Conservation (phyloP, 2,797 vertebrate species). For the Oreortyx pictus region DNA sequence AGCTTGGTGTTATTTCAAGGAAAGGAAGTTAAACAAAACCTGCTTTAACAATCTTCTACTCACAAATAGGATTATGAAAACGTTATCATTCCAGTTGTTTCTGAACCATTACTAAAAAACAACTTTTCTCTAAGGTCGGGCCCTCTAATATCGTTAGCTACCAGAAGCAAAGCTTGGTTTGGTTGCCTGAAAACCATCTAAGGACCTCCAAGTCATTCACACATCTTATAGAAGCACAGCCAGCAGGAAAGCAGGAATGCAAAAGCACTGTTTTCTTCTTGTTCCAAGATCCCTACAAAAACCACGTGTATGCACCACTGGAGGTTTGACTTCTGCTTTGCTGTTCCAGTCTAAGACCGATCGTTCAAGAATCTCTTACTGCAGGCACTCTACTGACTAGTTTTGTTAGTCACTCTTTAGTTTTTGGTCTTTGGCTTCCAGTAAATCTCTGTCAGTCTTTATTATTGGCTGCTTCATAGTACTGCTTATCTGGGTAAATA, state of each 20-base stretch:
- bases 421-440: not conserved
- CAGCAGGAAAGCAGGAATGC: not conserved
- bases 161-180: not conserved
- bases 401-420: not conserved
- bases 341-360: not conserved
- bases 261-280: not conserved
- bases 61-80: not conserved
- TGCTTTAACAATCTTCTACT: slow-evolving; percentile 5
- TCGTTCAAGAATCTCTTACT: not conserved
- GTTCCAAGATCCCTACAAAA: not conserved
- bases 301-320: accelerated
- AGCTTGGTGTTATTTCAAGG: not conserved
- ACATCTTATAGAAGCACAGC: not conserved
- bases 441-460: not conserved
- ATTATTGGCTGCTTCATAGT: not conserved
- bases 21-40: not conserved
- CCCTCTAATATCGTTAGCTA: not conserved
- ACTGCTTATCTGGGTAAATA: not conserved
- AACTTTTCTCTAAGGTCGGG: not conserved
- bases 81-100: not conserved
- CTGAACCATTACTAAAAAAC: not conserved
- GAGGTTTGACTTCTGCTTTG: not conserved
- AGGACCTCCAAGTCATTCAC: not conserved
- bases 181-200: not conserved
- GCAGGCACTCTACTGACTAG: not conserved